Base-by-base conservation (phyloP, 2,113 vertebrate species). In the Hoplias malabaricus region DNA sequence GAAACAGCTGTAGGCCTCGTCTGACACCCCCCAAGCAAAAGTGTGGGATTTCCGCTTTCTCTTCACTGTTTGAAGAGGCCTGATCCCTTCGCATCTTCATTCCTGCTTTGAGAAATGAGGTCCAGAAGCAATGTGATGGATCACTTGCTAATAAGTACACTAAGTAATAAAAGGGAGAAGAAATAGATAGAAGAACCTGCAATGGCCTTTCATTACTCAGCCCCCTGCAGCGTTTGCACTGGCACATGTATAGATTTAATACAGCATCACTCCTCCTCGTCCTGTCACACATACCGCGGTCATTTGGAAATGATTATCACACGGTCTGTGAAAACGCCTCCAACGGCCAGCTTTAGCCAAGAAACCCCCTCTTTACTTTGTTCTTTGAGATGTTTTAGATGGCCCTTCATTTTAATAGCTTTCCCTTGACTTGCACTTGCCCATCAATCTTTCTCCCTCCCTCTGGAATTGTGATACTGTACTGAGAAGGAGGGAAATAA, bases 281-380 rank as follows among this genome's bases (percentile, higher is more conserved):
- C 59, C 71, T 54, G 31, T 66, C 70, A 53, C 43, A 69, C 70
- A 79, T 73, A 61, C 80, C 71, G 69, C 50, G 13, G 54, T 82
- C 80, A 75, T 84, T 82, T 82, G 83, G 69, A 74, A 84, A 66
- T 43, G 31, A 80, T 84, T 80, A 84, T 75, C 59, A 68, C 43
- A 34, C 46, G 25, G 69, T 62, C 53, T 42, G 67, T 68, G 73
- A 70, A 53, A 84, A 46, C 73, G 25, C 53, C 71, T 36, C 23
- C 46, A 68, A 53, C 21, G 21, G 36, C 23, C 48, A 5, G 27
- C 70, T 79, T 73, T 43, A 78, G 67, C 83, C 76, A 72, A 76
- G 67, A 61, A 79, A 67, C 21, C 61, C 53, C 21, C 61, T 40
- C 40, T 74, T 78, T 70, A 61, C 66, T 68, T 67, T 61, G 74